Percentiles rank a stretch among this genome's conserved stretches.
Evolutionary conservation across 1,140 invertebrate species (phyloP).

Genomic region (Orchestia grillus): DNA sequence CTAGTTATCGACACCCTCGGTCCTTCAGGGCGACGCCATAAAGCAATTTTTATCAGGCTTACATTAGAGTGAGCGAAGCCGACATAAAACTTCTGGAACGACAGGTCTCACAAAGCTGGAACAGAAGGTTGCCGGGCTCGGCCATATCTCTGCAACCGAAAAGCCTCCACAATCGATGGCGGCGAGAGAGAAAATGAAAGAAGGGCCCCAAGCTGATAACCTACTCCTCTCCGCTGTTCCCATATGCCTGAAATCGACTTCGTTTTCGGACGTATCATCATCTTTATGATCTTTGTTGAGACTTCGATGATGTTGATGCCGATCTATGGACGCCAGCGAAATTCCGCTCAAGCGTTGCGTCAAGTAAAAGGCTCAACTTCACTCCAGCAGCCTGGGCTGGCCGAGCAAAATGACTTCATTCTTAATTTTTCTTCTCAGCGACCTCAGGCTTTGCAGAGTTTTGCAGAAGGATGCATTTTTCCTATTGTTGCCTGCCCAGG

Average conservation of each 20-base stretch:
- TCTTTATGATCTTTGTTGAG: not conserved
- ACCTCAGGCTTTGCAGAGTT: not conserved
- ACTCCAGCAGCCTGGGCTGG: not conserved
- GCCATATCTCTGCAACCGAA: constrained; percentile 7
- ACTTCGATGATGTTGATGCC: not conserved
- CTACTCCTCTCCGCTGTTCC: not conserved
- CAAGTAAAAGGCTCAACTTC: not conserved
- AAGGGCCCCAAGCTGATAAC: not conserved
- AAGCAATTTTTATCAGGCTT: not conserved
- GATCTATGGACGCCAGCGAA: not conserved
- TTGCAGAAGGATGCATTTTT: not conserved
- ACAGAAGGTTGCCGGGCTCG: not conserved
- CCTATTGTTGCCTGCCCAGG: not conserved
- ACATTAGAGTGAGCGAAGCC: not conserved
- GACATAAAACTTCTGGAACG: not conserved
- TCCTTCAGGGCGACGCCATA: not conserved
- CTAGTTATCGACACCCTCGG: not conserved
- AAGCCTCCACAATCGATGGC: not conserved
- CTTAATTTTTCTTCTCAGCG: not conserved
- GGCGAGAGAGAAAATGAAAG: not conserved
- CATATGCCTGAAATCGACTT: not conserved
- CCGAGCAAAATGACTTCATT: not conserved
- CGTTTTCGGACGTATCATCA: not conserved
- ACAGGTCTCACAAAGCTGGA: not conserved
- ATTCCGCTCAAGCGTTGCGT: not conserved